Conservation (phyloP, 2,113 vertebrate genomes). For the Oophaga pumilio region DNA sequence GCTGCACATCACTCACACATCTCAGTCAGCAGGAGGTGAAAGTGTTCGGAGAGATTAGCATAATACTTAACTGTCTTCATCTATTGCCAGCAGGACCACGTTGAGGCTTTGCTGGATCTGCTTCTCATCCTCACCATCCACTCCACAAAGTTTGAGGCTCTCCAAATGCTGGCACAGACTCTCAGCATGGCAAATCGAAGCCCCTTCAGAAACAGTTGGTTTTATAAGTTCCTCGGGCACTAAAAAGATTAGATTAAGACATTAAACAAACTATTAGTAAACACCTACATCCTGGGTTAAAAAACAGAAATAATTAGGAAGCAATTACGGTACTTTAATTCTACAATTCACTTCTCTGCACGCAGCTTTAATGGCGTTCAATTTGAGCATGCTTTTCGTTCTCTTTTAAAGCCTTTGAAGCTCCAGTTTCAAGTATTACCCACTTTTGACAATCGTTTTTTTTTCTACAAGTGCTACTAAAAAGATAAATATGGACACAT, state of each 20-base stretch:
- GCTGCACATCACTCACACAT: background rate
- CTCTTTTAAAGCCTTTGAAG: background rate
- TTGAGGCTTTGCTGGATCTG: conserved; percentile 65
- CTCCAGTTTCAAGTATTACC: too few relatives aligned
- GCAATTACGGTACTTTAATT: background rate
- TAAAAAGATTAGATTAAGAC: conserved; percentile 9
- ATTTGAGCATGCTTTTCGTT: background rate
- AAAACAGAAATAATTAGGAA: background rate
- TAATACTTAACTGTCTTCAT: conserved; percentile 72
- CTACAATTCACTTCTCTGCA: background rate
- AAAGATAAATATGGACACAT: too few relatives aligned
- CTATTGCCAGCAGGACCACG: conserved; percentile 66
- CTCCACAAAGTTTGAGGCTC: conserved; percentile 61
- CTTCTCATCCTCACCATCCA: conserved; percentile 60
- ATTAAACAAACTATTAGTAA: conserved; percentile 17
- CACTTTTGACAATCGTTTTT: too few relatives aligned
- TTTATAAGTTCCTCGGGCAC: conserved; percentile 42
- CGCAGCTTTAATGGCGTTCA: background rate
- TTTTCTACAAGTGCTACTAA: too few relatives aligned
- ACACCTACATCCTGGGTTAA: background rate
- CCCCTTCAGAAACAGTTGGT: conserved; percentile 14
- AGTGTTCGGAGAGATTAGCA: conserved; percentile 23
- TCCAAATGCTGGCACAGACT: conserved; percentile 64
- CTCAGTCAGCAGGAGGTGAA: conserved; percentile 1
- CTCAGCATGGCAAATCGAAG: conserved; percentile 60